Percentiles rank a stretch among this genome's conserved stretches.
Conservation (phyloP, 2,797 vertebrate genomes). For the Muscicapa striata region DNA sequence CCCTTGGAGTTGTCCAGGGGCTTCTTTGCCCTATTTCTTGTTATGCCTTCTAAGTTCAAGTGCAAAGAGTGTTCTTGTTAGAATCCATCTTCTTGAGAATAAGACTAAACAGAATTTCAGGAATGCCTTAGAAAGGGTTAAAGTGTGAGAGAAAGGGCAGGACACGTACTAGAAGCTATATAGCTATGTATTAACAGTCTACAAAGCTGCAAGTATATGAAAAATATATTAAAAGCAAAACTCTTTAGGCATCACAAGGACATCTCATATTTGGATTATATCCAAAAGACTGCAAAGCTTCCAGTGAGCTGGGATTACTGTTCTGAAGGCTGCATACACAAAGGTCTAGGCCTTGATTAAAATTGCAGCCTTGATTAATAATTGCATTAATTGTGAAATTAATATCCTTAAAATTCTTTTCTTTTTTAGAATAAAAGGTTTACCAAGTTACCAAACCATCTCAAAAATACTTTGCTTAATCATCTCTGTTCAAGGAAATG, state of each 20-base stretch:
- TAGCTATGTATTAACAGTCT: neutral
- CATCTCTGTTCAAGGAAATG: neutral
- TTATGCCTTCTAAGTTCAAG: neutral
- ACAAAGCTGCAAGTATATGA: neutral
- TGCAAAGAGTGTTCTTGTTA: neutral
- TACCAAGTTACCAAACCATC: neutral
- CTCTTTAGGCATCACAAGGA: neutral
- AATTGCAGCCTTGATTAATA: neutral
- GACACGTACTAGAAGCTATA: neutral
- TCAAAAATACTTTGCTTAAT: neutral
- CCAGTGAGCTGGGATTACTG: neutral
- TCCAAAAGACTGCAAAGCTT: slow-evolving; percentile 9
- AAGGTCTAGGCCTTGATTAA: neutral
- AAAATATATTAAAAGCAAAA: neutral
- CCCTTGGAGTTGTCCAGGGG: neutral
- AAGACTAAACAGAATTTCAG: neutral
- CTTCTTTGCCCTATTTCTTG: neutral
- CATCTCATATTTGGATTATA: slow-evolving; percentile 22
- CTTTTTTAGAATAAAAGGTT: neutral
- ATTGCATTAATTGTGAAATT: neutral
- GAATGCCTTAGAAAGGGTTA: neutral
- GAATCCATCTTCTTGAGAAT: neutral
- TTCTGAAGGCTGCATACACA: neutral
- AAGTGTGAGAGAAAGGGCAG: neutral
- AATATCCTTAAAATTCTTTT: neutral